These are phyloP conservation scores for Cisticola juncidis DNA, from an alignment of 2,113 vertebrate genomes.

Conservation along the genomic window DNA sequence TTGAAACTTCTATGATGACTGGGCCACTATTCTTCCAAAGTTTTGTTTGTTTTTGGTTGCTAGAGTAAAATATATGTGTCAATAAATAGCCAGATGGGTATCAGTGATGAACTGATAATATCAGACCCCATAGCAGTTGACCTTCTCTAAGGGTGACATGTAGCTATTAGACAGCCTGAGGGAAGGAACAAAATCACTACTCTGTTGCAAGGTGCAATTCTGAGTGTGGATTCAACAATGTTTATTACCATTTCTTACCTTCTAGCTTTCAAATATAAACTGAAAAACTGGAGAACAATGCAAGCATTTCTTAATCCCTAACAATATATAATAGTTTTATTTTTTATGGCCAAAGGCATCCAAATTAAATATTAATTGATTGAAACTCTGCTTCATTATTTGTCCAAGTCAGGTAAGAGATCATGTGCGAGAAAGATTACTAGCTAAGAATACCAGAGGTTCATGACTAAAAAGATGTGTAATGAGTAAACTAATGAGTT, in stretches of 20 bases:
- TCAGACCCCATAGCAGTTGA: slow-evolving; percentile 30
- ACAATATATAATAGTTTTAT: background rate
- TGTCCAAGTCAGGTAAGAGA: background rate
- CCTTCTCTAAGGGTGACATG: slow-evolving; percentile 40
- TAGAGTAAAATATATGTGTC: slow-evolving; percentile 28
- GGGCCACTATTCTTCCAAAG: background rate
- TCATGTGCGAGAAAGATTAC: background rate
- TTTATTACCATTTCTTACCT: background rate
- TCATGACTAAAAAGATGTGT: background rate
- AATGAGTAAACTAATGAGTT: background rate
- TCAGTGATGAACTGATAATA: slow-evolving; percentile 35
- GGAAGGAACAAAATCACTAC: background rate
- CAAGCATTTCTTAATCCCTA: background rate
- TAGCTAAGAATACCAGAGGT: background rate
- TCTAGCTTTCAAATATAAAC: background rate
- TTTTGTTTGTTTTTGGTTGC: slow-evolving; percentile 21
- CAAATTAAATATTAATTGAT: background rate
- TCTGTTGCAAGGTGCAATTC: slow-evolving; percentile 5
- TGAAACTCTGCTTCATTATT: background rate
- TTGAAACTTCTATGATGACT: background rate
- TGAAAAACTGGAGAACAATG: background rate
- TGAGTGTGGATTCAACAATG: background rate
- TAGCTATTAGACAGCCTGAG: slow-evolving; percentile 23
- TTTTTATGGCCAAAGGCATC: background rate
- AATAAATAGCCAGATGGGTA: slow-evolving; percentile 41